These are phyloP conservation scores for Timema podura DNA, from an alignment of 2,888 invertebrate genomes.

Conservation along the genomic window DNA sequence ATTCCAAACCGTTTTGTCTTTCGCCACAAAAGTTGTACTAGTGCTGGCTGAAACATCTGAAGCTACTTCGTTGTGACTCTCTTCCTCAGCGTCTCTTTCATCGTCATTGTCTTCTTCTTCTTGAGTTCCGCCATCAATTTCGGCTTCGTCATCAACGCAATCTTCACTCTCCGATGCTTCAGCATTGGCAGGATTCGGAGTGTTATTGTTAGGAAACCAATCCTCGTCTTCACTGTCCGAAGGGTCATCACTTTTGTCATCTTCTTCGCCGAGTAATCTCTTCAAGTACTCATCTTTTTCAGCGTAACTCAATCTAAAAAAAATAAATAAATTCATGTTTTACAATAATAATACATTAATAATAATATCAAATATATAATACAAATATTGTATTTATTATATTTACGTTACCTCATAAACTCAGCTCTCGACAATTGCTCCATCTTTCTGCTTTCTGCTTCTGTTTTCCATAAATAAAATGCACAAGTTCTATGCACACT, in stretches of 20 bases:
- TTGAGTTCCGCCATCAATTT: conserved; percentile 14
- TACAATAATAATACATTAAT: no score
- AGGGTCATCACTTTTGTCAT: conserved; percentile 15
- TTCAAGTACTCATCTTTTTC: conserved; percentile 15
- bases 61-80: conserved; percentile 13
- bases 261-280: conserved; percentile 15
- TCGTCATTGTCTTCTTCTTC: conserved; percentile 11
- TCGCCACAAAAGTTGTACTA: conserved; percentile 17
- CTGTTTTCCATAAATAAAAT: no score
- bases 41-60: conserved; percentile 16
- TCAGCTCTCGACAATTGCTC: neutral
- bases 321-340: neutral
- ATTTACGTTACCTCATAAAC: conserved; percentile 1
- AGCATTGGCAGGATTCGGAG: conserved; percentile 9
- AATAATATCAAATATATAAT: no score
- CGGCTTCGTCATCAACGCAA: conserved; percentile 6
- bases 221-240: conserved; percentile 1
- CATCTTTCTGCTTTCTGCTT: no score
- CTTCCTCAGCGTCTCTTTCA: conserved; percentile 12
- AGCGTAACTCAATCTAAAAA: conserved; percentile 11
- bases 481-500: neutral
- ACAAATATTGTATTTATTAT: no score
- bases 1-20: conserved; percentile 14
- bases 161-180: conserved; percentile 1
- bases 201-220: conserved; percentile 6